A percentile compares a stretch with the other conserved stretches of the same genome.
phyloP scores from a whole-genome alignment of 1,140 invertebrate genomes.

The Laodelphax striatellus region DNA sequence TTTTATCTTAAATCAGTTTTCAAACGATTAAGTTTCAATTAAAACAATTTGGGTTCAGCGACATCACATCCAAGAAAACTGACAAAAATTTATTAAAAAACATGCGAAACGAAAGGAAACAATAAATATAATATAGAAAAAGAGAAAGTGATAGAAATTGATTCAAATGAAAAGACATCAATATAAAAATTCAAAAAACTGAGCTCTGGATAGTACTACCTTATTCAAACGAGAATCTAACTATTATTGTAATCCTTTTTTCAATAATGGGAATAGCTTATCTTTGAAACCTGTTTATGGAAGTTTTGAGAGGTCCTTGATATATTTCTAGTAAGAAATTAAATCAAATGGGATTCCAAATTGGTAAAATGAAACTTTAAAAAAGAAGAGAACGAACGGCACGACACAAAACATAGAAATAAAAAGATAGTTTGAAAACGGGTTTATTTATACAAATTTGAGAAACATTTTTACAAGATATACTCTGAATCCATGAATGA shows the following conservation, averaged over 20 bases:
- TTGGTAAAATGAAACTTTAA: too few relatives aligned
- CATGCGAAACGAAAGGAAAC: conserved; percentile 13
- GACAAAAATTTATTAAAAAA: conserved; percentile 13
- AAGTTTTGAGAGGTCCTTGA: conserved; percentile 27
- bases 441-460: too few relatives aligned
- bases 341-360: too few relatives aligned
- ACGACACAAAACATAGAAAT: too few relatives aligned
- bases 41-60: conserved; percentile 1
- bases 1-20: neutral
- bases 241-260: neutral
- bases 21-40: neutral
- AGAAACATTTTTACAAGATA: too few relatives aligned
- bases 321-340: neutral
- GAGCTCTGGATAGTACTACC: conserved; percentile 17
- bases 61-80: conserved; percentile 9
- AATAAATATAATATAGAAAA: conserved; percentile 11
- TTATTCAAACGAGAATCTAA: conserved; percentile 7
- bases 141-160: conserved; percentile 23
- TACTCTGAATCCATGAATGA: too few relatives aligned
- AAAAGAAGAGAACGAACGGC: too few relatives aligned
- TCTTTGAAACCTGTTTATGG: neutral
- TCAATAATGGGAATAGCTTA: neutral
- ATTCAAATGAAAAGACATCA: conserved; percentile 28
- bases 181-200: conserved; percentile 17
- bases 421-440: too few relatives aligned